Evolutionary conservation across 2,113 vertebrate species (phyloP).

Genomic region (Daphoenositta chrysoptera): DNA sequence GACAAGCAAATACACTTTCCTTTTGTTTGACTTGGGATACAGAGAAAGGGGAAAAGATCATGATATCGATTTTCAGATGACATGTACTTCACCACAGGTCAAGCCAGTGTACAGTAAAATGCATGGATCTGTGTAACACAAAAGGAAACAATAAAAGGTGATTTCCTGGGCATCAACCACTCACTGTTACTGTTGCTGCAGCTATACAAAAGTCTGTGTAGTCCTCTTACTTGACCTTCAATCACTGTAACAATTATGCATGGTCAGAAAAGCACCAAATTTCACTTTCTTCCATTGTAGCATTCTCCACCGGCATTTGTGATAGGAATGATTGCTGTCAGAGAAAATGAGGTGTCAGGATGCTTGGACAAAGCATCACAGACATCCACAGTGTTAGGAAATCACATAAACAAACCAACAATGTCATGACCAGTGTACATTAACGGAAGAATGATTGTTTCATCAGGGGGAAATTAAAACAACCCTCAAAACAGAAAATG

Average conservation of each 20-base stretch:
- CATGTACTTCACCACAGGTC: background rate
- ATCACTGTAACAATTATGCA: background rate
- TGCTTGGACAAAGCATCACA: slow-evolving; percentile 3
- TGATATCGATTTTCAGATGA: slow-evolving; percentile 1
- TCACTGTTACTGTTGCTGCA: background rate
- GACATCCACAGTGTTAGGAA: background rate
- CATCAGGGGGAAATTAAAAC: background rate
- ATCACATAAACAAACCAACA: background rate
- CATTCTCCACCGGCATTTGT: slow-evolving; percentile 13
- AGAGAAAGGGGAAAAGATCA: background rate
- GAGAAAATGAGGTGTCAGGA: slow-evolving; percentile 27
- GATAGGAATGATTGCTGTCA: slow-evolving; percentile 8
- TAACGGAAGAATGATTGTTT: slow-evolving; percentile 2
- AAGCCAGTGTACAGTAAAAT: slow-evolving; percentile 1
- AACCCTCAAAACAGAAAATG: background rate
- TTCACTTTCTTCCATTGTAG: slow-evolving; percentile 13
- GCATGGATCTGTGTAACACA: slow-evolving; percentile 12
- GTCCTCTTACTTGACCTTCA: slow-evolving; percentile 18
- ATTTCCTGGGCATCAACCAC: slow-evolving; percentile 32
- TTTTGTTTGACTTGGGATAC: background rate
- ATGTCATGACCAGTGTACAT: background rate
- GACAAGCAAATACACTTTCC: background rate
- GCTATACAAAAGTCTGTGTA: background rate
- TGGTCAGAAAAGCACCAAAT: background rate
- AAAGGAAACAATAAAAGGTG: slow-evolving; percentile 22